Evolutionary conservation across 2,113 vertebrate species (phyloP), one percentile per base, ranked within the genome.

Genomic region (Ivindomyrus marchei): DNA sequence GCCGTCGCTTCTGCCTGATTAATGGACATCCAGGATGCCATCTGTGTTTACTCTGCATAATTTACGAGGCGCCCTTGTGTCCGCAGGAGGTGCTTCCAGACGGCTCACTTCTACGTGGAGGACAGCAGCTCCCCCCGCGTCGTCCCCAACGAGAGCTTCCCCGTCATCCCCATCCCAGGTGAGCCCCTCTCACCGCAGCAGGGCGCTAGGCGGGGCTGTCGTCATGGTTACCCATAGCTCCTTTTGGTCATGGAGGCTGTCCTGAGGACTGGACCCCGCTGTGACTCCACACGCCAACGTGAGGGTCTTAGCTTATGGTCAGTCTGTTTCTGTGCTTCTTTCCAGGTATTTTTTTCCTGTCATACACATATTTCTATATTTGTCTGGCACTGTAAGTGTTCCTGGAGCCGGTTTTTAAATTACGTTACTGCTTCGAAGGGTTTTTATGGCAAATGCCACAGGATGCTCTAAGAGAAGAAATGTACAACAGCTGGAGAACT

Each of bases 21-120:
- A 92, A 91, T 92, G 88, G 11, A 66, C 8, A 10, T 50, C 62
- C 74, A 80, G 74, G n/a, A 5, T 47, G 70, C 89, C 90, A 84
- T 90, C 90, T 90, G 90, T 92, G 90, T 89, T 45, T 87, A 92
- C 91, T 92, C 92, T 36, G 46, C 53, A 31, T 84, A 88, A 90
- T 85, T 88, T 39, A 90, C 24, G 6, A 88, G 3, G 27, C 90
- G 10, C 92, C 58, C 91, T 92, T 50, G 52, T 62, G 47, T 36
- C 31, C 15, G 10, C 66, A 99, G 98, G 94, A 98, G 98, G 94
- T 99, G 98, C 96, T 99, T 99, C 92, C 98, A 99, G 94, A 98
- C 97, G 36, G 97, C 97, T 85, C 97, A 99, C 94, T 98, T 99
- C 94, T 98, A 98, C 80, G 97, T 98, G 93, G 98, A 99, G 89